Evolutionary conservation across 2,888 invertebrate genomes (phyloP).

Genomic region (Tetramorium bicarinatum): DNA sequence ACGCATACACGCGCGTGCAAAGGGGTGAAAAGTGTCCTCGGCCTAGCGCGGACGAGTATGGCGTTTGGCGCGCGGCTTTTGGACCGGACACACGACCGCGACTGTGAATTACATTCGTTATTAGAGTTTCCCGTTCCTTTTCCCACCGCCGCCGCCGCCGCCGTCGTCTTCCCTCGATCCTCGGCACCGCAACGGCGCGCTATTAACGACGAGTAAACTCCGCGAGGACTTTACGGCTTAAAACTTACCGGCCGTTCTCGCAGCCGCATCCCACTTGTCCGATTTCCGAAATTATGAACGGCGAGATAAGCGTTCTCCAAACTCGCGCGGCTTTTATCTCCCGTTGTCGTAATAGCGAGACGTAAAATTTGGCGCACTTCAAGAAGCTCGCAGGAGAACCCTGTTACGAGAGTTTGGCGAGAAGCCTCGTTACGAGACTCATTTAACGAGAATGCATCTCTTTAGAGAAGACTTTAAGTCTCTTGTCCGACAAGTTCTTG

Average conservation of each 20-base stretch:
- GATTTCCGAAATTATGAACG: constrained; percentile 52
- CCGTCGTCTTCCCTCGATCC: not conserved
- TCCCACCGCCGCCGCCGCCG: not conserved
- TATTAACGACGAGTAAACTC: constrained; percentile 47
- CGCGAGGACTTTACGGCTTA: constrained; percentile 35
- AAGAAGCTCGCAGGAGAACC: constrained; percentile 27
- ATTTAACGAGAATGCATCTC: constrained; percentile 42
- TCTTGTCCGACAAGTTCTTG: constrained; percentile 38
- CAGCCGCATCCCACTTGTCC: constrained; percentile 40
- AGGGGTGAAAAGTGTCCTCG: constrained; percentile 20
- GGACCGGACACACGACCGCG: constrained; percentile 50
- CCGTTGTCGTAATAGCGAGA: constrained; percentile 11
- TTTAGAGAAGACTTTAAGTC: constrained; percentile 4
- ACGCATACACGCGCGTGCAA: not conserved
- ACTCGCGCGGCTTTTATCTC: constrained; percentile 48
- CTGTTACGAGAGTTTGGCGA: constrained; percentile 42
- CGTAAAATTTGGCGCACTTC: constrained; percentile 46
- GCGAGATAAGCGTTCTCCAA: constrained; percentile 41
- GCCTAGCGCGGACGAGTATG: constrained; percentile 8
- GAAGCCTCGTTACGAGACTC: constrained; percentile 36
- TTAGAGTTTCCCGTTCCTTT: not conserved
- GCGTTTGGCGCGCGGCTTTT: constrained; percentile 43
- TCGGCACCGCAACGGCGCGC: constrained; percentile 17
- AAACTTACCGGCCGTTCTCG: constrained; percentile 28
- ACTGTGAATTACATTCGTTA: constrained; percentile 63